Percentiles rank a stretch among this genome's conserved stretches.
These are phyloP conservation scores for Falco naumanni DNA, from an alignment of 2,797 vertebrate species.

Conservation along the genomic window DNA sequence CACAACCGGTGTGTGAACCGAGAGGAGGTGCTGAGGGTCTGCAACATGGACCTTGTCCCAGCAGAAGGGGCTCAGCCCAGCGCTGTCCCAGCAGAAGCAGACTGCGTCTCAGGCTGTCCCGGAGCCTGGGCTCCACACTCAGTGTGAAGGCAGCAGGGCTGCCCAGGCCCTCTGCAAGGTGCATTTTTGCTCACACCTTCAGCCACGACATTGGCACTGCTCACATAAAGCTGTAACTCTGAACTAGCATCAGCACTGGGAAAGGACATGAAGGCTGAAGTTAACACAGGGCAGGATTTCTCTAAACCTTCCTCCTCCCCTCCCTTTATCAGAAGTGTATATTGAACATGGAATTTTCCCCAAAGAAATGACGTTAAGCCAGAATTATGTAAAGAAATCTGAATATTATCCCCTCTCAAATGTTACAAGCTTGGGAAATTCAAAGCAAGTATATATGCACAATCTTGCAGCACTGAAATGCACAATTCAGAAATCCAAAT, in stretches of 20 bases:
- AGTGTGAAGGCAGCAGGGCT: not conserved
- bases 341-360: not conserved
- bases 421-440: not conserved
- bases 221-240: not conserved
- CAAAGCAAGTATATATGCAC: not conserved
- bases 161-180: not conserved
- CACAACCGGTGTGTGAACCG: not conserved
- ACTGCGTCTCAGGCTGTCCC: not conserved
- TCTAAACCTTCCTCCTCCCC: not conserved
- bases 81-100: not conserved
- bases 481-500: not conserved
- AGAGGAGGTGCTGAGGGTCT: not conserved
- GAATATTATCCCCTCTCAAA: not conserved
- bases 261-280: not conserved
- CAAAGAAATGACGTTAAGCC: not conserved
- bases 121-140: not conserved
- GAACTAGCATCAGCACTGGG: not conserved
- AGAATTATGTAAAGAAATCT: not conserved
- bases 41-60: not conserved
- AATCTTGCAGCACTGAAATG: not conserved
- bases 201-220: not conserved
- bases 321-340: not conserved
- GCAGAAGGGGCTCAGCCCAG: not conserved
- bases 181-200: not conserved
- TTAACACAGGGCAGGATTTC: not conserved